Conservation (phyloP, 2,888 invertebrate species). For the Creontiades dilutus region DNA sequence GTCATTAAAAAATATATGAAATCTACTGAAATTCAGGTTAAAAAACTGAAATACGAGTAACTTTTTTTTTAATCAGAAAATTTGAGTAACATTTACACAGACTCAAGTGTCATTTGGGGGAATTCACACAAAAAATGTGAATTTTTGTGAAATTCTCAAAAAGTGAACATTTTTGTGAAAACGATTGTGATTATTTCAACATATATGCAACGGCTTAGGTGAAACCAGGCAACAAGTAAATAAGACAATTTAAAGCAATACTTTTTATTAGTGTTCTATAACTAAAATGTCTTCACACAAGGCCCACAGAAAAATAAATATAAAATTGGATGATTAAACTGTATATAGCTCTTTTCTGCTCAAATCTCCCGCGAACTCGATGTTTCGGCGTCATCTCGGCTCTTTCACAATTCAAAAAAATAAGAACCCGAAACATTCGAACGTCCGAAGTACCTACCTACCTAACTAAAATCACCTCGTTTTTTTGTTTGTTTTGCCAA, state of each 20-base stretch:
- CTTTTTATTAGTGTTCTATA: constrained; percentile 64
- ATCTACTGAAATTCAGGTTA: too few relatives aligned
- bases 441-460: background rate
- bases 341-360: constrained; percentile 43
- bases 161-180: too few relatives aligned
- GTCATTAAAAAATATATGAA: too few relatives aligned
- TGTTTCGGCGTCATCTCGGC: background rate
- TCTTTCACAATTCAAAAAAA: constrained; percentile 4
- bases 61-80: too few relatives aligned
- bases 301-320: constrained; percentile 62
- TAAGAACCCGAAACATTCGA: background rate
- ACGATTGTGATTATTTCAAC: too few relatives aligned
- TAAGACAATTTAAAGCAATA: constrained; percentile 47
- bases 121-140: too few relatives aligned
- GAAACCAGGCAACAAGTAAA: background rate
- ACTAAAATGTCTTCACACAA: constrained; percentile 59
- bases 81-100: too few relatives aligned
- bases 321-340: constrained; percentile 5
- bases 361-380: background rate
- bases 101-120: too few relatives aligned
- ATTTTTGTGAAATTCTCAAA: too few relatives aligned
- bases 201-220: background rate
- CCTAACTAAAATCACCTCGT: background rate
- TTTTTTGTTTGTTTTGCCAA: background rate
- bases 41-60: too few relatives aligned